phyloP scores from a whole-genome alignment of 2,797 vertebrate species.

The Microctenopoma steveboyesi region DNA sequence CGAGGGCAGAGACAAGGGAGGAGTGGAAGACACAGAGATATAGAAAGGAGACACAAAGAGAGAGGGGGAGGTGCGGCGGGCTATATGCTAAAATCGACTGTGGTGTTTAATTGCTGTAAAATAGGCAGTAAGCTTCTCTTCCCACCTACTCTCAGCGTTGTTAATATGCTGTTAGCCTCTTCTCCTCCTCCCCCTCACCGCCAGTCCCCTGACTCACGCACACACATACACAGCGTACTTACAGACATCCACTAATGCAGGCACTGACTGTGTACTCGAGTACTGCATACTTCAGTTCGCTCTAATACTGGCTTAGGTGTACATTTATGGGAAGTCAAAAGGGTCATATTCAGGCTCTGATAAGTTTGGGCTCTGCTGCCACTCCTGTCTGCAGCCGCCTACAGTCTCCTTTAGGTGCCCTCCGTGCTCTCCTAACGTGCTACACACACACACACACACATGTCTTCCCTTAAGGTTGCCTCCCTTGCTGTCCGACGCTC shows the following conservation, averaged over 20 bases:
- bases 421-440: neutral
- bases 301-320: slow-evolving; percentile 1
- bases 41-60: slow-evolving; percentile 47
- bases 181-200: slow-evolving; percentile 42
- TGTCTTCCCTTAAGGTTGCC: slow-evolving; percentile 45
- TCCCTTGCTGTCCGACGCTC: slow-evolving; percentile 2
- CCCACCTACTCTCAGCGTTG: slow-evolving; percentile 67
- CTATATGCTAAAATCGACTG: slow-evolving; percentile 57
- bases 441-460: neutral
- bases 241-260: slow-evolving; percentile 11
- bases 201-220: slow-evolving; percentile 40
- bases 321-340: too few species aligned
- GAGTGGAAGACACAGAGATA: slow-evolving; percentile 18
- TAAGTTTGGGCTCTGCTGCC: slow-evolving; percentile 29
- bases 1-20: slow-evolving; percentile 11
- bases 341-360: neutral
- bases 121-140: slow-evolving; percentile 70
- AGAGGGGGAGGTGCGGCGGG: slow-evolving; percentile 51
- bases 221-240: slow-evolving; percentile 1
- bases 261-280: neutral
- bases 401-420: slow-evolving; percentile 38
- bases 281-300: neutral
- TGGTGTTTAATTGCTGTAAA: slow-evolving; percentile 78
- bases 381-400: slow-evolving; percentile 34
- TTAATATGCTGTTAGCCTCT: slow-evolving; percentile 75